These are phyloP conservation scores for Spinus olivaceus DNA, from an alignment of 2,797 vertebrate genomes.

Conservation along the genomic window DNA sequence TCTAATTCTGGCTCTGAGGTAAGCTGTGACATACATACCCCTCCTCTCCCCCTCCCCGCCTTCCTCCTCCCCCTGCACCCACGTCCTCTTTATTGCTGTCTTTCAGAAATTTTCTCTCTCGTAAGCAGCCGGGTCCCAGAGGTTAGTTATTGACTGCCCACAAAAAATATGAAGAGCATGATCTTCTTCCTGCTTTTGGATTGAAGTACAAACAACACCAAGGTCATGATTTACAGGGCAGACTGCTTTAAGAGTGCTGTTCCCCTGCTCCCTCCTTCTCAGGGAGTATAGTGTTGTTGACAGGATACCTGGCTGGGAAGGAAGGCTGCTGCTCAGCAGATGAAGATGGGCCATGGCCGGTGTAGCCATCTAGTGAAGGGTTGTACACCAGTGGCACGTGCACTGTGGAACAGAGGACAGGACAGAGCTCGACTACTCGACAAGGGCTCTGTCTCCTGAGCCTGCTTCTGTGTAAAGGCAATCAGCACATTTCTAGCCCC, in stretches of 20 bases:
- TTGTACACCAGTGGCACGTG: rapidly evolving
- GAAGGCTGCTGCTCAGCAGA: neutral
- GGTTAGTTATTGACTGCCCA: neutral
- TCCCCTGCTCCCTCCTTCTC: neutral
- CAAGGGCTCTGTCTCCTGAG: neutral
- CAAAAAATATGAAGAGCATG: neutral
- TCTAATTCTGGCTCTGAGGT: constrained; percentile 94
- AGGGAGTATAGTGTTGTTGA: rapidly evolving
- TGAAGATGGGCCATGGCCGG: rapidly evolving
- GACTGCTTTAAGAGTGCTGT: neutral
- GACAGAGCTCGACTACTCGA: neutral
- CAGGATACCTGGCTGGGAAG: neutral
- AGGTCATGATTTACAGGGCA: neutral
- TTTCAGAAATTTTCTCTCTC: constrained; percentile 12
- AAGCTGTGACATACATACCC: constrained; percentile 84
- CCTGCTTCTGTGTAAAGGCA: neutral
- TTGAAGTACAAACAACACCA: neutral
- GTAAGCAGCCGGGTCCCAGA: neutral
- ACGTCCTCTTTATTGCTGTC: constrained; percentile 1
- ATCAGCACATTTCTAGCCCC: neutral
- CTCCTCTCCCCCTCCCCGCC: constrained; percentile 52
- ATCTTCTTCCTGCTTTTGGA: neutral
- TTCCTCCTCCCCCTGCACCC: constrained; percentile 53
- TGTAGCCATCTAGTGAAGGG: neutral
- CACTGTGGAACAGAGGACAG: rapidly evolving